Base-by-base conservation (phyloP, 2,113 vertebrate species). In the Chionis minor region DNA sequence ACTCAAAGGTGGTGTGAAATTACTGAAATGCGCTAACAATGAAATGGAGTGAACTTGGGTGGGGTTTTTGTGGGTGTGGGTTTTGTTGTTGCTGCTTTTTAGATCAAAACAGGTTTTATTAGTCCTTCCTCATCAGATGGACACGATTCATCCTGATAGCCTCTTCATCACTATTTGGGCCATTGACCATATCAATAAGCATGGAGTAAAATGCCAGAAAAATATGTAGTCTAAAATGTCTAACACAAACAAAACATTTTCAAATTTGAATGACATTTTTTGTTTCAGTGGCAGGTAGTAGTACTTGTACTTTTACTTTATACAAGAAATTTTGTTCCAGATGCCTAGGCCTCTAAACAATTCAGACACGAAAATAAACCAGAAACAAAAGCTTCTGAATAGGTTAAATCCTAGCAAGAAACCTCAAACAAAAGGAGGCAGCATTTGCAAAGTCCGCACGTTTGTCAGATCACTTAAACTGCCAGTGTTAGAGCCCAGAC, bases 381-480 rank as follows among this genome's bases (percentile, higher is more conserved):
- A 72, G 21, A 69, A 77, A 28, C 12, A 81, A 71, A 84, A 90
- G 11, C 6, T 77, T 58, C 73, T 66, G 45, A 74, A 65, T 19
- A 70, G 35, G 51, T 58, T 79, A 67, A 55, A 92, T 24, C 19
- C 42, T 33, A 40, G 8, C 8, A 90, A 80, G 49, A 88, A 88
- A 58, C 23, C 10, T 69, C 24, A 88, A 90, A 94, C 56, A 75
- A 88, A 92, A 85, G 40, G 67, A 73, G 51, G 44, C 4, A 90
- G 16, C 44, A 67, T 21, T 85, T 93, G 51, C 21, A 75, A 75
- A 67, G 21, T 56, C 42, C 22, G 78, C 28, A 3, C 45, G 28
- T 59, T 93, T 91, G n/a, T 62, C 45, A 94, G 33, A 45, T 65
- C n/a, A 83, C 67, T 73, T 44, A 83, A 96, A 78, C 1, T 66